These are phyloP conservation scores for Passerina amoena DNA, from an alignment of 2,113 vertebrate genomes.

Conservation along the genomic window DNA sequence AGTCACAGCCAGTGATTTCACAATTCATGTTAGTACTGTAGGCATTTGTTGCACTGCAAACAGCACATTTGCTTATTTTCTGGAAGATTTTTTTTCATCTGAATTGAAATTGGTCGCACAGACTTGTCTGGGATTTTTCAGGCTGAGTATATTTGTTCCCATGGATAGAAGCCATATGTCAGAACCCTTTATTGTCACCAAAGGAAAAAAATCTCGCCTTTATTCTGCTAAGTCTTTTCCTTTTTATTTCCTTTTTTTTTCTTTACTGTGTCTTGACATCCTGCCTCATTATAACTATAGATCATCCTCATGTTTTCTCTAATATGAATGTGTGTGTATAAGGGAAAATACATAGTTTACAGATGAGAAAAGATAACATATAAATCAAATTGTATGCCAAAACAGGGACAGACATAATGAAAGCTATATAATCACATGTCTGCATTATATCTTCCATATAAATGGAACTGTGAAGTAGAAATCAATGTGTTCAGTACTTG, in stretches of 20 bases:
- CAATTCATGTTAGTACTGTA: constrained; percentile 24
- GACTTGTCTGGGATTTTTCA: constrained; percentile 12
- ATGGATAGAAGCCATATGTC: constrained; percentile 27
- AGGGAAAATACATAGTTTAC: neutral
- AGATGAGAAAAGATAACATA: neutral
- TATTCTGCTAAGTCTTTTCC: neutral
- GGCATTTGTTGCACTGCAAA: constrained; percentile 34
- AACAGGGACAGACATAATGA: neutral
- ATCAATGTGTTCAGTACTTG: neutral
- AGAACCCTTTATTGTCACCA: constrained; percentile 9
- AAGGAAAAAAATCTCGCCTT: neutral
- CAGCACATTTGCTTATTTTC: constrained; percentile 52
- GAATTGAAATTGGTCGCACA: constrained; percentile 17
- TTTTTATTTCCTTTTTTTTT: neutral
- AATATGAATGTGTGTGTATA: neutral
- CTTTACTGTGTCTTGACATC: constrained; percentile 4
- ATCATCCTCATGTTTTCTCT: neutral
- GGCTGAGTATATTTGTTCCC: constrained; percentile 42
- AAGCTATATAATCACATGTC: neutral
- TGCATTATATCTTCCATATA: neutral
- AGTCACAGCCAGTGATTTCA: constrained; percentile 50
- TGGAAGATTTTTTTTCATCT: neutral
- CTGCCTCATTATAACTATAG: neutral
- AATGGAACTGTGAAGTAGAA: neutral
- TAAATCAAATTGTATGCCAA: constrained; percentile 2